Percentiles rank a stretch among this genome's conserved stretches.
These are phyloP conservation scores for Phanerotoma sp. DNA, from an alignment of 2,888 invertebrate species.

Conservation along the genomic window DNA sequence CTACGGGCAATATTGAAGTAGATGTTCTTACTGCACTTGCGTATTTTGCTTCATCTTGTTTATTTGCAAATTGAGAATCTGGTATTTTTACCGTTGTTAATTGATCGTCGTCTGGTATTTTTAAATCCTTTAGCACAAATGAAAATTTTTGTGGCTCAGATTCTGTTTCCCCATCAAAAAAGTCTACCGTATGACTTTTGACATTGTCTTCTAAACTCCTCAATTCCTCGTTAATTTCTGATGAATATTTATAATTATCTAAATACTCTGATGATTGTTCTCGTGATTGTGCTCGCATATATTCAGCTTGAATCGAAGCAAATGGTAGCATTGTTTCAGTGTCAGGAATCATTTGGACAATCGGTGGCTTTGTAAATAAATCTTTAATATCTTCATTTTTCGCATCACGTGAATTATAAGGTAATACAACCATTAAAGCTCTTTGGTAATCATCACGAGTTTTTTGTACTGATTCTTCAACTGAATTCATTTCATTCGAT, in stretches of 20 bases:
- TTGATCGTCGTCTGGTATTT: too few species aligned
- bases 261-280: conserved; percentile 2
- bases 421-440: conserved; percentile 68
- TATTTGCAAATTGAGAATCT: too few species aligned
- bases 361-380: conserved; percentile 67
- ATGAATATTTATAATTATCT: conserved; percentile 8
- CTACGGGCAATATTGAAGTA: too few species aligned
- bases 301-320: conserved; percentile 27
- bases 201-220: conserved; percentile 20
- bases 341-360: conserved; percentile 62
- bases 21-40: too few species aligned
- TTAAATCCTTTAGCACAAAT: conserved; percentile 43
- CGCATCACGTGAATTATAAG: conserved; percentile 64
- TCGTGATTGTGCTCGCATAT: too few species aligned
- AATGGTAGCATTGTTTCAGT: conserved; percentile 24
- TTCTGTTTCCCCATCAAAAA: conserved; percentile 37
- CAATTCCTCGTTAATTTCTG: conserved; percentile 2
- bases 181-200: conserved; percentile 42
- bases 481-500: conserved; percentile 38
- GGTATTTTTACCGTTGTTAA: too few species aligned
- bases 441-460: conserved; percentile 57
- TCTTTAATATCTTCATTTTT: conserved; percentile 64
- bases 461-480: conserved; percentile 47
- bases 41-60: too few species aligned
- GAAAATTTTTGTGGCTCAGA: conserved; percentile 45